A percentile compares a stretch with the other conserved stretches of the same genome.
These are phyloP conservation scores for Melipona quadrifasciata DNA, from an alignment of 1,140 invertebrate genomes.

Conservation along the genomic window DNA sequence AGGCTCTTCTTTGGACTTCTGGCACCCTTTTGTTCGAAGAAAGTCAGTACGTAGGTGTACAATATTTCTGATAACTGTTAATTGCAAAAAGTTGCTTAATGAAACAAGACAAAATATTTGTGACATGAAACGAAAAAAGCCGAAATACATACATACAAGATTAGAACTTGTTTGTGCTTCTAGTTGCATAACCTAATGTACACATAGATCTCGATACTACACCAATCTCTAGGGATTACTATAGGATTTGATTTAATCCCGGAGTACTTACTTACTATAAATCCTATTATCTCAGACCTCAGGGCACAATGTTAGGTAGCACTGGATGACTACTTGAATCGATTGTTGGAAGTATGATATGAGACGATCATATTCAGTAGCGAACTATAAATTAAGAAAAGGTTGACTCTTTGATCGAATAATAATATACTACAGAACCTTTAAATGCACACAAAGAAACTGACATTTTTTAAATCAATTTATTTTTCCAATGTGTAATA, in stretches of 20 bases:
- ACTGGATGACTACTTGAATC: slow-evolving; percentile 1
- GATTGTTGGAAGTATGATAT: neutral
- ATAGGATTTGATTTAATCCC: slow-evolving; percentile 18
- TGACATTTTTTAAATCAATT: neutral
- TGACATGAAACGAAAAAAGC: neutral
- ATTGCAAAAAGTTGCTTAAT: neutral
- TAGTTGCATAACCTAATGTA: neutral
- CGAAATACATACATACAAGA: neutral
- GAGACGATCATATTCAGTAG: neutral
- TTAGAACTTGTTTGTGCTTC: neutral
- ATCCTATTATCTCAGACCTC: slow-evolving; percentile 43
- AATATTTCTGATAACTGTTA: neutral
- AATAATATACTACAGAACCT: neutral
- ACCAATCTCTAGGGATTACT: neutral
- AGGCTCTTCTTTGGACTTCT: neutral
- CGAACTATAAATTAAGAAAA: neutral
- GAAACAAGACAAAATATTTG: neutral
- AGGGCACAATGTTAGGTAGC: neutral
- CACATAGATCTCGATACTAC: neutral
- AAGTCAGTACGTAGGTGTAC: neutral
- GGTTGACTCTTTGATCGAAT: neutral
- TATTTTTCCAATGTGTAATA: neutral
- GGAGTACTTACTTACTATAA: neutral
- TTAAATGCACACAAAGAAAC: neutral
- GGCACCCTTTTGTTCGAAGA: neutral